Conservation (phyloP, 2,113 vertebrate species). For the Scopus umbretta region DNA sequence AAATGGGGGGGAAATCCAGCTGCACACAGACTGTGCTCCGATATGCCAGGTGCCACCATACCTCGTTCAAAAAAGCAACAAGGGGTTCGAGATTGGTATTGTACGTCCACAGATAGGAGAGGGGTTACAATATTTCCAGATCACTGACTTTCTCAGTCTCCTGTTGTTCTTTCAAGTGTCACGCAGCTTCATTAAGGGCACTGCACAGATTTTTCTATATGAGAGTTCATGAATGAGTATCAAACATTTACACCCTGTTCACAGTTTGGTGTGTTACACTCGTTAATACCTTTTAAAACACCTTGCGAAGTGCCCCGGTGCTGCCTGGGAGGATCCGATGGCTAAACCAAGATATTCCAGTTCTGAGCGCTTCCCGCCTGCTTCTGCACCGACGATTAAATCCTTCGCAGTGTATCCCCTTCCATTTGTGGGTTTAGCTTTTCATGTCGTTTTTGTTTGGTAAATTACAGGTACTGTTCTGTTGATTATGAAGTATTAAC, state of each 20-base stretch:
- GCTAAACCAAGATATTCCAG: not conserved
- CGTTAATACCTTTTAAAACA: not conserved
- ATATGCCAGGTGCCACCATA: not conserved
- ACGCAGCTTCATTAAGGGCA: not conserved
- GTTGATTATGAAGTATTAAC: slow-evolving; percentile 38
- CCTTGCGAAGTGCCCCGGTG: not conserved
- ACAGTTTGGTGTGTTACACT: not conserved
- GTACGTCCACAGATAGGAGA: not conserved
- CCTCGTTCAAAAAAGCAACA: not conserved
- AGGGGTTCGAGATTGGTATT: not conserved
- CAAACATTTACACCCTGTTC: not conserved
- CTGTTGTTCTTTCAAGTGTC: not conserved
- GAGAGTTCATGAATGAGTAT: not conserved
- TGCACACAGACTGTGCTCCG: not conserved
- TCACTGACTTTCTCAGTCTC: not conserved
- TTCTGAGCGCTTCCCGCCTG: not conserved
- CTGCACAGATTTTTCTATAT: not conserved
- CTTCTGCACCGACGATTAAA: not conserved
- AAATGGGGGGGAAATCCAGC: not conserved
- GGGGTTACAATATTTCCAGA: slow-evolving; percentile 19
- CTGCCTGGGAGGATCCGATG: not conserved
- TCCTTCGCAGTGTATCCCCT: not conserved
- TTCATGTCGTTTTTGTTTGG: slow-evolving; percentile 34
- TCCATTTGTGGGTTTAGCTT: slow-evolving; percentile 29
- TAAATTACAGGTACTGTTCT: slow-evolving; percentile 55